Conservation (phyloP, 2,888 invertebrate genomes). For the Nephrotoma flavescens region DNA sequence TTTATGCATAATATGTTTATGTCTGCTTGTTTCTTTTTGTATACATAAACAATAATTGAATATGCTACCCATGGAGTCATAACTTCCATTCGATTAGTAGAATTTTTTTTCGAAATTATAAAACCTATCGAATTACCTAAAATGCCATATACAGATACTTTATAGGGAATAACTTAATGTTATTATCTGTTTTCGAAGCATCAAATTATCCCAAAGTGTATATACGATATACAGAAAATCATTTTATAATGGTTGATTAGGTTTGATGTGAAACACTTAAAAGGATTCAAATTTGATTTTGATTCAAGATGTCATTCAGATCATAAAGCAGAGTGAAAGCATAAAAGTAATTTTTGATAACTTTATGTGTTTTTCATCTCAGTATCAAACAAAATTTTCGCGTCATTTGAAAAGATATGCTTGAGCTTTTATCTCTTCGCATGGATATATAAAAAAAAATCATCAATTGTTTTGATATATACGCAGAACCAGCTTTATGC, state of each 20-base stretch:
- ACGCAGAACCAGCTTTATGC: no score
- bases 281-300: not conserved
- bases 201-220: not conserved
- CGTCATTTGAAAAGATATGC: not conserved
- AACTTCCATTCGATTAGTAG: not conserved
- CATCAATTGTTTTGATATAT: no score
- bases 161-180: not conserved
- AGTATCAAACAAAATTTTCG: not conserved
- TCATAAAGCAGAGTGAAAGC: not conserved
- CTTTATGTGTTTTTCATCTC: not conserved
- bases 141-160: not conserved
- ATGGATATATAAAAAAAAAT: no score
- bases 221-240: not conserved
- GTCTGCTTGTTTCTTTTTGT: no score
- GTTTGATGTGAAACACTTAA: not conserved
- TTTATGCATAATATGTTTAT: not conserved
- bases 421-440: not conserved
- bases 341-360: not conserved
- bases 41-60: not conserved
- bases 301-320: not conserved
- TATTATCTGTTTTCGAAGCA: not conserved
- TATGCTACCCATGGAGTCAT: not conserved
- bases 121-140: not conserved
- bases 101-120: not conserved
- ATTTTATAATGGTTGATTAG: not conserved